Base-by-base conservation (phyloP, 2,797 vertebrate species). In the Lepilemur ruficaudatus region DNA sequence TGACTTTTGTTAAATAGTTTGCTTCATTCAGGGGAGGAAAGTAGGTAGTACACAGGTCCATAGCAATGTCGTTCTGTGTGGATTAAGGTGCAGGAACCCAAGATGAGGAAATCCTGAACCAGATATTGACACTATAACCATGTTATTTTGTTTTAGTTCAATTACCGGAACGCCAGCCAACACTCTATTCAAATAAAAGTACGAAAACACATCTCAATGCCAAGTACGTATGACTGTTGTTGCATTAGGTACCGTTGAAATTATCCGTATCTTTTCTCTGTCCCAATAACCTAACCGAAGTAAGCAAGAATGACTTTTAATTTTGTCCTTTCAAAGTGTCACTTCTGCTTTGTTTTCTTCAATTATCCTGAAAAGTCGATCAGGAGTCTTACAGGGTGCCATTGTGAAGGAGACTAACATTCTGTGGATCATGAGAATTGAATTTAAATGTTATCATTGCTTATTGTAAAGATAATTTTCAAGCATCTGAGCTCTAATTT, bases 391-490 rank as follows among this genome's bases (percentile, higher is more conserved):
- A 90, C 12, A 78, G 72, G 93, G 25, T 85, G 17, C 80, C 2
- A 20, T 35, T 91, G 41, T 79, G 28, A 82, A 82, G 30, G 59
- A 79, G 67, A 91, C 41, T 12, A 86, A 28, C 83, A 43, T 84
- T 90, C 90, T 67, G 17, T 50, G 23, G 30, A 57, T 84, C 14
- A 69, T 78, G 11, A 80, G 7, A 82, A 55, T 50, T 25, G 20
- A 89, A 76, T 80, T 73, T 89, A 32, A 92, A 94, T 78, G 76
- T 92, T 73, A 89, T 10, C 10, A 43, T 32, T 65, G 18, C 25
- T 90, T 69, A 41, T 91, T 92, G 85, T 79, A 69, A 95, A 85
- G 70, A 87, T 59, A 25, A 92, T 83, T 96, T 96, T 92, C 55
- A 57, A 65, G 13, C 4, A 55, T 14, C 11, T 86, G 43, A 91